phyloP scores from a whole-genome alignment of 2,797 vertebrate species.

The Petrocephalus schoutedeni region DNA sequence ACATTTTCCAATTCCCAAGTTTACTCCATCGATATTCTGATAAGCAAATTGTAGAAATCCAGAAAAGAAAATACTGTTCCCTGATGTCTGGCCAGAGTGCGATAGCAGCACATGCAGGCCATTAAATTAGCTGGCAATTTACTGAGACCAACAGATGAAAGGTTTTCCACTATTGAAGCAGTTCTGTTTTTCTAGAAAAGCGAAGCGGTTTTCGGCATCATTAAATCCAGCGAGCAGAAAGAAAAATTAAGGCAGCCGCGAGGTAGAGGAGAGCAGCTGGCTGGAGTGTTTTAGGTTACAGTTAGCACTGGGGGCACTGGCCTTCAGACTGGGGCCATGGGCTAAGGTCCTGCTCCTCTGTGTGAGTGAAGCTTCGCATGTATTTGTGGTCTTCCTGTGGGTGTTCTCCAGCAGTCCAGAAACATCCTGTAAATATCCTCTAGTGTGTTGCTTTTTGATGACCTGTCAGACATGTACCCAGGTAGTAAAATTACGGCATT shows the following conservation, averaged over 20 bases:
- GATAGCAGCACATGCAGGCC: neutral
- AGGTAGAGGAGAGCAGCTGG: neutral
- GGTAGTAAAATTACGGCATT: neutral
- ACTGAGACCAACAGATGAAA: conserved; percentile 1
- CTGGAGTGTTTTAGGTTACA: neutral
- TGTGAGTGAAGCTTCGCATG: neutral
- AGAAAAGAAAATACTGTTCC: neutral
- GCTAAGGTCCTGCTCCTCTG: neutral
- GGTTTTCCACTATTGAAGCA: neutral
- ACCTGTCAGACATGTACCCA: neutral
- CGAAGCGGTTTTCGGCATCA: neutral
- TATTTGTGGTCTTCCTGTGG: neutral
- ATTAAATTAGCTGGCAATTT: neutral
- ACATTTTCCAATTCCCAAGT: neutral
- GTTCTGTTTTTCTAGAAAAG: neutral
- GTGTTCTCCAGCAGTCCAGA: neutral
- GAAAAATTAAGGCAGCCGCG: neutral
- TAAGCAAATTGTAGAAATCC: neutral
- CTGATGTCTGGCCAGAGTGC: neutral
- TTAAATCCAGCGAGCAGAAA: neutral
- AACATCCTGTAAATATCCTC: neutral
- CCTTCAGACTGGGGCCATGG: neutral
- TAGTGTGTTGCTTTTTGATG: neutral
- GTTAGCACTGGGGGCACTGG: neutral
- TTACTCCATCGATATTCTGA: neutral